A percentile compares a stretch with the other conserved stretches of the same genome.
phyloP scores from a whole-genome alignment of 2,888 invertebrate species.

The Anagyrus pseudococci region DNA sequence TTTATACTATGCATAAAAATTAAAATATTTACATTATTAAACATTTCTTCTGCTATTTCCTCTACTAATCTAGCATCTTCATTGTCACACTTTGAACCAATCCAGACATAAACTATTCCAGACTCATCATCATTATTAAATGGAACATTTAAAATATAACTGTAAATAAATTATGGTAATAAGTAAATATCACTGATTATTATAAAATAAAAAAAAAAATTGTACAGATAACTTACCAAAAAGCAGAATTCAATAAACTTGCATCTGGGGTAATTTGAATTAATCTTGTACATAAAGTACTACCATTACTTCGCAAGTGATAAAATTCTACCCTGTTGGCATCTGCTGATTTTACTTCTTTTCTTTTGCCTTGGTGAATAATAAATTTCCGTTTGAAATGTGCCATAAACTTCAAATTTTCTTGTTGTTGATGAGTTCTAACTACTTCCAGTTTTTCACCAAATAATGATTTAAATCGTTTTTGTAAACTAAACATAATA shows the following conservation, averaged over 20 bases:
- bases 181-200: too few relatives aligned
- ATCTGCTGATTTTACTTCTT: conserved; percentile 60
- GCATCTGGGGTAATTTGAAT: conserved; percentile 91
- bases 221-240: conserved; percentile 73
- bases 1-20: conserved; percentile 10
- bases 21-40: conserved; percentile 74
- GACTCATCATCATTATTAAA: conserved; percentile 85
- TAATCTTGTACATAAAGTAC: conserved; percentile 88
- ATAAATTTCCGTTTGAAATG: conserved; percentile 96
- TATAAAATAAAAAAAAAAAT: not conserved
- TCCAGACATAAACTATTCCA: conserved; percentile 96
- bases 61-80: conserved; percentile 87
- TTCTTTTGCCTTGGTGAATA: conserved; percentile 86
- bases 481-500: conserved; percentile 71
- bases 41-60: conserved; percentile 93
- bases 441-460: conserved; percentile 93
- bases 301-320: conserved; percentile 95
- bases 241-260: conserved; percentile 86
- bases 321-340: conserved; percentile 80
- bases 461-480: conserved; percentile 88
- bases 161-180: conserved; percentile 57
- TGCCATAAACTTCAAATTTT: conserved; percentile 97
- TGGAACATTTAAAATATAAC: conserved; percentile 92
- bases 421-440: conserved; percentile 97
- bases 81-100: conserved; percentile 83